Conservation (phyloP, 2,888 invertebrate genomes). For the Brachypterus glaber region DNA sequence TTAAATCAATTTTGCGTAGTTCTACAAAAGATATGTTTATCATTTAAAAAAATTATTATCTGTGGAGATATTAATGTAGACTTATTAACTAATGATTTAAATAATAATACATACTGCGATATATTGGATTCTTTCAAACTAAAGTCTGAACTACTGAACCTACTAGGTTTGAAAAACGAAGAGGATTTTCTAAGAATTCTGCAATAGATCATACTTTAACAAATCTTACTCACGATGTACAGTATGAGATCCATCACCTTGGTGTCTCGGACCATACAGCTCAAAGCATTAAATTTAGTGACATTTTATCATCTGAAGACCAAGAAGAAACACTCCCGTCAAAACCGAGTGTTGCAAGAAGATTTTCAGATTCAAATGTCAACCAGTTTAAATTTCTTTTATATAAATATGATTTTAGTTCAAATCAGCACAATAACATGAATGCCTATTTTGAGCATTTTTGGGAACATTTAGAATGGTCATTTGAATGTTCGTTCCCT, state of each 20-base stretch:
- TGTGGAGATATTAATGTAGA: background rate
- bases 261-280: background rate
- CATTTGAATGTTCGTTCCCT: background rate
- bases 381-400: background rate
- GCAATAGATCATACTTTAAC: background rate
- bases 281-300: background rate
- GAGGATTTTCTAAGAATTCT: no score
- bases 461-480: background rate
- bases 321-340: no score
- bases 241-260: background rate
- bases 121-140: background rate
- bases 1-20: background rate
- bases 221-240: background rate
- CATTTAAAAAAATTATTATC: background rate
- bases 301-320: background rate
- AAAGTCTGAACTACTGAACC: background rate
- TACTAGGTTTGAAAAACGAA: background rate
- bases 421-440: background rate
- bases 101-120: background rate
- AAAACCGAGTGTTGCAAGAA: no score
- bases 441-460: background rate
- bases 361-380: no score
- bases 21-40: background rate
- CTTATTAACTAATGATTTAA: background rate
- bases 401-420: background rate